A percentile compares a stretch with the other conserved stretches of the same genome.
phyloP scores from a whole-genome alignment of 2,113 vertebrate species.

The Xiphophorus maculatus region DNA sequence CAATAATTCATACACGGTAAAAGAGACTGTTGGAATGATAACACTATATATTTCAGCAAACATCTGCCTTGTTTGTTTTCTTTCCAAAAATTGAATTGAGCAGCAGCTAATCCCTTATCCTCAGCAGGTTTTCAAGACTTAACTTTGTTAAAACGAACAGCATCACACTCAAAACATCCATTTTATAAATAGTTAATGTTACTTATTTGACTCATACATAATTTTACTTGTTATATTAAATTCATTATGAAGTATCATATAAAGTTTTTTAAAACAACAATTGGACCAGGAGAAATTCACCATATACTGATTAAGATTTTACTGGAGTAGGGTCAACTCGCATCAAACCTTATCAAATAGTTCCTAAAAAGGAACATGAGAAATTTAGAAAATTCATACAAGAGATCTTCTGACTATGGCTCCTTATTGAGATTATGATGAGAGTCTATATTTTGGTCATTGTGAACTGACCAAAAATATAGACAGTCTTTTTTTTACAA shows the following conservation, averaged over 20 bases:
- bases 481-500: too few relatives aligned
- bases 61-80: conserved; percentile 45
- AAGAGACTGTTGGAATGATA: conserved; percentile 52
- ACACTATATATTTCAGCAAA: conserved; percentile 30
- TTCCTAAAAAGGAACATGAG: not conserved
- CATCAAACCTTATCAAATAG: not conserved
- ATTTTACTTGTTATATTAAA: conserved; percentile 21
- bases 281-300: not conserved
- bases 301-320: too few relatives aligned
- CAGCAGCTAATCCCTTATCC: conserved; percentile 2
- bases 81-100: not conserved
- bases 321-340: not conserved
- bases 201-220: too few relatives aligned
- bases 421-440: too few relatives aligned
- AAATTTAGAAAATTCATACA: not conserved
- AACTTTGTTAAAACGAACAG: not conserved
- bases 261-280: not conserved
- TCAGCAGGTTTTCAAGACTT: conserved; percentile 13
- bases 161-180: too few relatives aligned
- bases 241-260: conserved; percentile 26
- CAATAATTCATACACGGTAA: conserved; percentile 77
- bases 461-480: not conserved
- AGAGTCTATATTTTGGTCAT: not conserved
- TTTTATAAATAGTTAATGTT: too few relatives aligned
- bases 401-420: not conserved